phyloP scores from a whole-genome alignment of 2,113 vertebrate species.

The Rhynchomys soricoides region DNA sequence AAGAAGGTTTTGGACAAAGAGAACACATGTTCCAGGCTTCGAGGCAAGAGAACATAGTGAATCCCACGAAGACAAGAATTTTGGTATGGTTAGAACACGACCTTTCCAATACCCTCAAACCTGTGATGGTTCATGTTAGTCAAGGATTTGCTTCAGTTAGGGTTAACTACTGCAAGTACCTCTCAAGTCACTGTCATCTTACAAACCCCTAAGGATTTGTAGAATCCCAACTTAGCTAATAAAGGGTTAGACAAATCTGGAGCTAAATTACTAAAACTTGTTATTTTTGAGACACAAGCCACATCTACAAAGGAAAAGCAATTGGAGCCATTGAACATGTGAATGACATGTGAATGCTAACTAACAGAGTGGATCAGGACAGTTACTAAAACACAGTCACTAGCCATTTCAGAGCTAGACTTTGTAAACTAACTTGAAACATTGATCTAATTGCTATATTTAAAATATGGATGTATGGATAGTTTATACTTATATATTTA shows the following conservation, averaged over 20 bases:
- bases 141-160: neutral
- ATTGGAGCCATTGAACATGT: neutral
- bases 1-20: neutral
- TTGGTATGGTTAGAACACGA: neutral
- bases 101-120: neutral
- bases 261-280: neutral
- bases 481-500: neutral
- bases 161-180: neutral
- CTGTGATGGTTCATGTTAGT: neutral
- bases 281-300: neutral
- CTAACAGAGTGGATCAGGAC: neutral
- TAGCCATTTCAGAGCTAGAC: neutral
- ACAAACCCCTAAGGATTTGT: neutral
- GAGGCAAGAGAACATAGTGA: neutral
- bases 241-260: neutral
- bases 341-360: neutral
- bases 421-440: neutral
- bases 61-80: neutral
- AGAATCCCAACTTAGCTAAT: neutral
- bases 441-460: neutral
- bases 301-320: neutral
- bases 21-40: neutral
- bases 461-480: neutral
- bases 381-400: neutral
- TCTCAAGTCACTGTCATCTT: neutral